These are phyloP conservation scores for Pteropus alecto DNA, from an alignment of 2,113 vertebrate species.

Conservation along the genomic window DNA sequence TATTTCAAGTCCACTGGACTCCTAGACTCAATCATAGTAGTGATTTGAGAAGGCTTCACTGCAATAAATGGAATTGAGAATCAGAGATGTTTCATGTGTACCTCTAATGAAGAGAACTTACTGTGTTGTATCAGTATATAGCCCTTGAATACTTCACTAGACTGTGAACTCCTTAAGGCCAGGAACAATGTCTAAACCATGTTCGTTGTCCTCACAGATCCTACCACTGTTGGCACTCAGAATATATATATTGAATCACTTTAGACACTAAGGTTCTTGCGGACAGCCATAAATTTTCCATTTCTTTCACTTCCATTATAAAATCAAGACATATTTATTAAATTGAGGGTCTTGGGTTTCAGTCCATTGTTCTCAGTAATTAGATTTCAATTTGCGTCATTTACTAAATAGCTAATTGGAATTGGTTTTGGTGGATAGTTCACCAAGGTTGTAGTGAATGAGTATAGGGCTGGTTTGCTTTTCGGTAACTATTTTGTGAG, in stretches of 20 bases:
- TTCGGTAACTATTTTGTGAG: background rate
- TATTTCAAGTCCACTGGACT: background rate
- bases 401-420: background rate
- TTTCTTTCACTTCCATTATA: background rate
- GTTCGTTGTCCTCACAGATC: background rate
- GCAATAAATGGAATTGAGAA: background rate
- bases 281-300: background rate
- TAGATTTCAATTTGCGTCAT: conserved; percentile 5
- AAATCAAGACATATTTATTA: background rate
- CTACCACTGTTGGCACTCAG: background rate
- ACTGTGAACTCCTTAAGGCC: background rate
- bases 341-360: background rate
- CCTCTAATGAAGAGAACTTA: background rate
- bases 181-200: background rate
- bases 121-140: background rate
- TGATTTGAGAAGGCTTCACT: background rate
- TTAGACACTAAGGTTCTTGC: background rate
- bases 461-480: background rate
- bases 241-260: background rate
- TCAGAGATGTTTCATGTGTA: background rate
- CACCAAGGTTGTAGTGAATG: background rate
- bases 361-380: background rate
- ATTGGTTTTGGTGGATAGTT: background rate
- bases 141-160: background rate
- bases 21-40: background rate